These are phyloP conservation scores for Pangasianodon gigas DNA, from an alignment of 2,113 vertebrate genomes.

Conservation along the genomic window DNA sequence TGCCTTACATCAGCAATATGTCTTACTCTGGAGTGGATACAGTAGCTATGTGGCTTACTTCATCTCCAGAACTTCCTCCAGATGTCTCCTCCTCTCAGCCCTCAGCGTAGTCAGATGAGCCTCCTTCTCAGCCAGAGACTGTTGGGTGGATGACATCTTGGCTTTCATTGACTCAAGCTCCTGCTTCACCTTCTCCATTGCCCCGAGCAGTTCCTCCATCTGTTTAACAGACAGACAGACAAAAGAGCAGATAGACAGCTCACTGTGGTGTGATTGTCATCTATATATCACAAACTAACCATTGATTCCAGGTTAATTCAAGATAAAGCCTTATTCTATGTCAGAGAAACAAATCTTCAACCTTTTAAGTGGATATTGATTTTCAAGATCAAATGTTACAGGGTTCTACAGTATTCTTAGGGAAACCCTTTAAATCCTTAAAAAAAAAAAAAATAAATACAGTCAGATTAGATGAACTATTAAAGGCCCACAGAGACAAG, in stretches of 20 bases:
- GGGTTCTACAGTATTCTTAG: not conserved
- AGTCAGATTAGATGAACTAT: not conserved
- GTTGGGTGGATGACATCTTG: slow-evolving; percentile 95
- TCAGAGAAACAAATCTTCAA: not conserved
- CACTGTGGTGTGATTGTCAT: not conserved
- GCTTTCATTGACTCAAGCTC: slow-evolving; percentile 98
- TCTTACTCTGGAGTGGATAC: not conserved
- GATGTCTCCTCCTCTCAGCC: slow-evolving; percentile 93
- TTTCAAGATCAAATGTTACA: not conserved
- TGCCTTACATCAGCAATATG: slow-evolving; percentile 8
- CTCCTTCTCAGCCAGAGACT: slow-evolving; percentile 96
- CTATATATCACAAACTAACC: not conserved
- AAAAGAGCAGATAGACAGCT: not conserved
- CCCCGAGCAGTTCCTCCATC: slow-evolving; percentile 93
- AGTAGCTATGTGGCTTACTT: slow-evolving; percentile 78
- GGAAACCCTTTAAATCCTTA: not conserved
- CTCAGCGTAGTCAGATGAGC: slow-evolving; percentile 92
- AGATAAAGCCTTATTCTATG: not conserved
- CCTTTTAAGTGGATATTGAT: not conserved
- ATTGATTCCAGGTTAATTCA: not conserved
- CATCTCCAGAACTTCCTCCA: slow-evolving; percentile 99
- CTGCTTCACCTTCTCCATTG: slow-evolving; percentile 98
- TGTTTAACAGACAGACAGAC: slow-evolving; percentile 52
- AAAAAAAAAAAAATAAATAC: not conserved
- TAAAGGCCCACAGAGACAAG: too few species aligned